These are phyloP conservation scores for Nymphalis c-album DNA, from an alignment of 2,888 invertebrate species.

Conservation along the genomic window DNA sequence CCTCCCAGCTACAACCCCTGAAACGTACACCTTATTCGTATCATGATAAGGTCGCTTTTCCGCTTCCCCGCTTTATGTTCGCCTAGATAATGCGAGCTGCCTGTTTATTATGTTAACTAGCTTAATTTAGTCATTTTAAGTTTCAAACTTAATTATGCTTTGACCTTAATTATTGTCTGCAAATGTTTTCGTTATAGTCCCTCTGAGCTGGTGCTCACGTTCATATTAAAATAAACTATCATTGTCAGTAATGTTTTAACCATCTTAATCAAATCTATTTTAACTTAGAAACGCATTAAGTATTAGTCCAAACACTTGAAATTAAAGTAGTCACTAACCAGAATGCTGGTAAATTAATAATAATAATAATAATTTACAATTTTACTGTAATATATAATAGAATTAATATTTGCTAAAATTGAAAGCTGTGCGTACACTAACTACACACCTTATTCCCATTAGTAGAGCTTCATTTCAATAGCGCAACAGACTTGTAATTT, in stretches of 20 bases:
- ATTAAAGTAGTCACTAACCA: background rate
- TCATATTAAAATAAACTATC: too few species aligned
- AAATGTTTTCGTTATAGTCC: background rate
- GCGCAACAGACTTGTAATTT: too few species aligned
- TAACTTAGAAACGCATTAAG: background rate
- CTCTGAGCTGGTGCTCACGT: background rate
- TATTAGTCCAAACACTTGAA: background rate
- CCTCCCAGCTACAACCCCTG: conserved; percentile 19
- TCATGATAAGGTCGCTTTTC: conserved; percentile 20
- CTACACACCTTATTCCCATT: too few species aligned
- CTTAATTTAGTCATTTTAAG: conserved; percentile 11
- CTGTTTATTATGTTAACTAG: conserved; percentile 20
- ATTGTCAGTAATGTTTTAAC: too few species aligned
- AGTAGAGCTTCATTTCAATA: too few species aligned
- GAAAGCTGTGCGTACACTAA: too few species aligned
- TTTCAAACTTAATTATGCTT: conserved; percentile 3
- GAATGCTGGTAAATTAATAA: too few species aligned
- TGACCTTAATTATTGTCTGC: conserved; percentile 6
- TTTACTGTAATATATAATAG: too few species aligned
- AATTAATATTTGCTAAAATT: too few species aligned
- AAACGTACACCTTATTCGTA: background rate
- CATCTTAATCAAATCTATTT: too few species aligned
- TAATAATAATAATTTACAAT: too few species aligned
- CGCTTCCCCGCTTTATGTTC: conserved; percentile 21
- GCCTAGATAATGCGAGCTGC: conserved; percentile 27